Evolutionary conservation across 2,797 vertebrate genomes (phyloP), one percentile per base, ranked within the genome.

Genomic region (Galagoides demidoff): DNA sequence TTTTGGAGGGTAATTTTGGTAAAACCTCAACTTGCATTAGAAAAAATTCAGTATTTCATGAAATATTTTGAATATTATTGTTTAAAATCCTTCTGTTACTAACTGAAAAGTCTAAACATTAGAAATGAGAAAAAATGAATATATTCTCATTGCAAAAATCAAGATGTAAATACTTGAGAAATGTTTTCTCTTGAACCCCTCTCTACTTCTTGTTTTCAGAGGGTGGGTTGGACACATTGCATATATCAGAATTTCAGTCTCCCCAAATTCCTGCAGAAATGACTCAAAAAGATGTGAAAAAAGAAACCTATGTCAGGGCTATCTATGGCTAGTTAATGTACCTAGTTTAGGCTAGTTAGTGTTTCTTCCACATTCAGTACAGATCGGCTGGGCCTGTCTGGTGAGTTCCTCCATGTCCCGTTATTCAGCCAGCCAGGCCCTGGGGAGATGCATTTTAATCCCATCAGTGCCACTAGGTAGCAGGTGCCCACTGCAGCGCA

Each of bases 11-110:
- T 70, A 88, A 92, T 95, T 63, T 68, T 92, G 76, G n/a, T 61
- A 86, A 97, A 95, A 63, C 8, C 12, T 88, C 61, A 90, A 82
- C 31, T 92, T 20, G 37, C 19, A 43, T 79, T 83, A 81, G 64
- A 39, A 92, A 19, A 92, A 63, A 77, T 66, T 89, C 12, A 59
- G 0, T 49, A 81, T 73, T 89, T 81, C 82, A 59, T 85, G 17
- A 83, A 78, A 71, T 92, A 64, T 12, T 64, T 55, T 57, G 9
- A 92, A 84, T 39, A n/a, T 57, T 93, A 66, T 92, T 82, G 16
- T n/a, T 89, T 39, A 86, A 93, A 89, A 77, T 45, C 4, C 7
- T 76, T 61, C 22, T 45, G 52, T 68, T 92, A 85, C 34, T 52
- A 88, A 68, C 55, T n/a, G n/a, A 74, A 90, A 85, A 70, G n/a